Base-by-base conservation (phyloP, 2,797 vertebrate genomes). In the Lagodon rhomboides region DNA sequence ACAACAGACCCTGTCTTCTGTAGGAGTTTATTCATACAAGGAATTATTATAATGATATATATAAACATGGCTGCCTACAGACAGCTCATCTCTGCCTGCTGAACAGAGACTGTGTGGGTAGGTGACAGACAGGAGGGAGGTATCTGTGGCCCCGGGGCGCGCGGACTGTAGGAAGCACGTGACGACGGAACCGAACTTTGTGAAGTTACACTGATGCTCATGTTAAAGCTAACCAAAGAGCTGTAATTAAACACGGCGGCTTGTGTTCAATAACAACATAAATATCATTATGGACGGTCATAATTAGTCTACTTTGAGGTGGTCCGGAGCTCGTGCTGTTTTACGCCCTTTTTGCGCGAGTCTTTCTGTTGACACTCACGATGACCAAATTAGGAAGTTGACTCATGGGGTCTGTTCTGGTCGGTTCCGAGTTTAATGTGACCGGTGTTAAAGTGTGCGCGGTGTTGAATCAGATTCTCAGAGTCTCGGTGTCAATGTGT, bases 341-440 rank as follows among this genome's bases (percentile, higher is more conserved):
- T 61, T 20, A 54, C 58, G 55, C 54, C 60, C 59, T 59, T 4
- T 46, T 38, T 38, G 67, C n/a, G 46, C 30, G 27, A 59, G 63
- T 46, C 55, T 17, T 8, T 18, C 20, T 50, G 18, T 15, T 54
- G 30, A 4, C 3, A 9, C 34, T 38, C 34, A 1, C 8, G 22
- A 87, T 90, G 80, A 72, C 92, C 91, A 92, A 86, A 92, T 93
- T 92, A 91, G 91, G 91, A 85, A 27, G 66, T 4, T 50, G 77
- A 79, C 76, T 54, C 68, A 70, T 23, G 70, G 74, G 44, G 20
- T 80, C 34, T 54, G 41, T 60, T 25, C n/a, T 9, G 18, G 0
- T 41, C 50, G 2, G 3, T 47, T 54, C 73, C 65, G 7, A 38
- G 10, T 22, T 13, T 22, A 53, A 47, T 30, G 20, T 46, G 23